These are phyloP conservation scores for Nipponia nippon DNA, from an alignment of 2,113 vertebrate species.

Conservation along the genomic window DNA sequence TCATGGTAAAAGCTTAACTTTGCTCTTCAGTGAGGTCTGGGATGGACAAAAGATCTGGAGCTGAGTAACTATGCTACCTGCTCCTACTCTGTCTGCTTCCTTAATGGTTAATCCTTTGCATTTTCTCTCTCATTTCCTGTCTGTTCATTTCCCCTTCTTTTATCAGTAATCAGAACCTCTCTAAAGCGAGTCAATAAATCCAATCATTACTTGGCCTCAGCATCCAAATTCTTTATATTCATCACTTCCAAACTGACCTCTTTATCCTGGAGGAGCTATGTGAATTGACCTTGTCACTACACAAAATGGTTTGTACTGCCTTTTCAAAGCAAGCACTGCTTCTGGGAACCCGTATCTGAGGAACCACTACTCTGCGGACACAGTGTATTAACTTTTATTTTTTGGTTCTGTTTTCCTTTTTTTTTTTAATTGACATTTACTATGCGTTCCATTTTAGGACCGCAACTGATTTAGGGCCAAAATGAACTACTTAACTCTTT, in stretches of 20 bases:
- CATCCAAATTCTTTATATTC: neutral
- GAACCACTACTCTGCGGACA: neutral
- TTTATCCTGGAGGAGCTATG: neutral
- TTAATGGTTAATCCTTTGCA: neutral
- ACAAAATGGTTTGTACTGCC: neutral
- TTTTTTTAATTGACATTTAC: neutral
- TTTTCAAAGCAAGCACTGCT: neutral
- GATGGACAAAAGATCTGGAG: neutral
- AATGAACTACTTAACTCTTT: neutral
- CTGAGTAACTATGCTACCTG: neutral
- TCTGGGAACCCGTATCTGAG: neutral
- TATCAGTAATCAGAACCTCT: neutral
- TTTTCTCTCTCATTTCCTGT: neutral
- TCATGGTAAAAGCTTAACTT: rapidly evolving
- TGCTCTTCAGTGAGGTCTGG: neutral
- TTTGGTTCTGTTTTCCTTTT: neutral
- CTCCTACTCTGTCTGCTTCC: neutral
- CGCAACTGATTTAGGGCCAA: neutral
- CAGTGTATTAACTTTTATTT: neutral
- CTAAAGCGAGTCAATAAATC: neutral
- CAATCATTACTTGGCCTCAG: neutral
- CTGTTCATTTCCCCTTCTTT: neutral
- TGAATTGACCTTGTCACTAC: neutral
- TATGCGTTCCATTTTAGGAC: neutral
- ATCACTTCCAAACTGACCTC: neutral